Percentiles rank a stretch among this genome's conserved stretches.
Evolutionary conservation across 1,140 invertebrate species (phyloP).

Genomic region (Drosophila dunni): DNA sequence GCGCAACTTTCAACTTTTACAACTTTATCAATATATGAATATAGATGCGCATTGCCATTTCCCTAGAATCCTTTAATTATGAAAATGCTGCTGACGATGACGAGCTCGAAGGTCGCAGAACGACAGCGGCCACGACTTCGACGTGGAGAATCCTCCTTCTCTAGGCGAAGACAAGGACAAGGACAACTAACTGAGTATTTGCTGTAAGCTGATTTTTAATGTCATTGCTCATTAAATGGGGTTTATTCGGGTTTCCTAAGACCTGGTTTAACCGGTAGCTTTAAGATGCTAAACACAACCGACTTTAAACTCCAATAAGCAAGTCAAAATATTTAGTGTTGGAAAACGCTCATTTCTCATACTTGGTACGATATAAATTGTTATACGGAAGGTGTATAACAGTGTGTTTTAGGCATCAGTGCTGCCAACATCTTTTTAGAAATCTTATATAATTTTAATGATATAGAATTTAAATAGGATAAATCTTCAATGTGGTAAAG

Average conservation of each 20-base stretch:
- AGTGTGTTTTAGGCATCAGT: no score
- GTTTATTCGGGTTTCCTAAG: slow-evolving; percentile 3
- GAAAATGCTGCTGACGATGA: slow-evolving; percentile 43
- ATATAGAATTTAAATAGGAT: no score
- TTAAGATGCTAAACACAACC: not conserved
- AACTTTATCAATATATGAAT: slow-evolving; percentile 83
- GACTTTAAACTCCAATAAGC: not conserved
- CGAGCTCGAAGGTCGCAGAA: slow-evolving; percentile 2
- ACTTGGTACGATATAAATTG: no score
- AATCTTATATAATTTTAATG: no score
- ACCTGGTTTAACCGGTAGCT: not conserved
- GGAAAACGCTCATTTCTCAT: no score
- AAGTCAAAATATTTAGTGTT: no score
- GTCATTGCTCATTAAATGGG: slow-evolving; percentile 13
- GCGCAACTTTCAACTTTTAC: slow-evolving; percentile 81
- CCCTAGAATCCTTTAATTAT: slow-evolving; percentile 67
- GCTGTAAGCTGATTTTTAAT: slow-evolving; percentile 1
- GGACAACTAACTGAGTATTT: slow-evolving; percentile 22
- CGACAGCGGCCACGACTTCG: not conserved
- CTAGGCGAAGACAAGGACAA: slow-evolving; percentile 21
- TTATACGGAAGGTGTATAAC: no score
- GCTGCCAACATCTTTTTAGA: no score
- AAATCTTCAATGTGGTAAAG: no score
- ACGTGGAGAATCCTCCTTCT: not conserved
- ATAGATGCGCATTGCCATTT: slow-evolving; percentile 66